Evolutionary conservation across 2,888 invertebrate species (phyloP), one percentile per base, ranked within the genome.

Genomic region (Eupithecia dodoneata): DNA sequence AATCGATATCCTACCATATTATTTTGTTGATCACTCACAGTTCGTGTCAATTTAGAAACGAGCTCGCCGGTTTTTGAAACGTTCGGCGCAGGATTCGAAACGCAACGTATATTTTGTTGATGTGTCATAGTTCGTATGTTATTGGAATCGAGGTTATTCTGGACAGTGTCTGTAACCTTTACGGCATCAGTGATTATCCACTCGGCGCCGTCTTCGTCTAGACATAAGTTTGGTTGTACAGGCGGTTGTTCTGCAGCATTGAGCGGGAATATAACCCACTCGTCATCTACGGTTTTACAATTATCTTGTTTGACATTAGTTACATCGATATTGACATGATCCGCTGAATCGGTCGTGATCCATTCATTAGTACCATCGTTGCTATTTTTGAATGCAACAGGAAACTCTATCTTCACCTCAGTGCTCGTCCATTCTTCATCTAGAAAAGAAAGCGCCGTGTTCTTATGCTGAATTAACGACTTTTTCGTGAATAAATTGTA

Each of bases 371-470:
- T 42, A 42, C 42, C 66, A 15, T 15, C 42, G 42, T 42, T 42
- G 66, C 15, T 15, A 15, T 13, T 66, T 42, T 66, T 15, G 10
- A 42, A 42, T 42, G 42, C 66, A 15, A 66, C 66, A 66, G 66
- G 66, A 42, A 41, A 42, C 42, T 15, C 66, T 15, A 42, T 42
- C 15, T 66, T 42, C n/a, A 69, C 55, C 49, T 76, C 67, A 59
- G 71, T 67, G 42, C 67, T 71, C n/a, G 63, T 76, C 78, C 78
- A 78, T 71, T 73, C 73, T 72, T 76, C 71, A 77, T 78, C 77
- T 78, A 78, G 77, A 78, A 78, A 78, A 78, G 45, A 78, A 78
- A 78, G 75, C 42, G 6, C 59, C 65, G 55, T 74, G 15, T 76
- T 72, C 76, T 76, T 76, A 76, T 59, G 72, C 63, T 73, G 59